Evolutionary conservation across 2,888 invertebrate genomes (phyloP), one percentile per base, ranked within the genome.

Genomic region (Tridacna crocea): DNA sequence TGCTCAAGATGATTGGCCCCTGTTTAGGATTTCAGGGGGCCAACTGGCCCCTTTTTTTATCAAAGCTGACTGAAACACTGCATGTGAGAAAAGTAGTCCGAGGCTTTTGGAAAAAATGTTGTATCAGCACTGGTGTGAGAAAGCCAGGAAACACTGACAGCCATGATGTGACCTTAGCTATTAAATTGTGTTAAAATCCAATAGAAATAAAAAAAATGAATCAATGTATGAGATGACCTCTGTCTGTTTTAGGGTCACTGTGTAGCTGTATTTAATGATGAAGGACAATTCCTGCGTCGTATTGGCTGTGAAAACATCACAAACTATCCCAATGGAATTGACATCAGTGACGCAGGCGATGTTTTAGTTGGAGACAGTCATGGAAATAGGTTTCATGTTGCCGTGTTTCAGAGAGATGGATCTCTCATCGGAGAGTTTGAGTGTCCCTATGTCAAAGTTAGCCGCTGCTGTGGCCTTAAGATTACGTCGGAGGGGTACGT

Each of bases 371-470:
- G 99, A 22, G 99, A 99, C 95, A 98, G 98, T 75, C 99, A 99
- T 95, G 99, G 99, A 70, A 99, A 99, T 95, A 97, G 98, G 92
- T 99, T 99, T 95, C 99, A 99, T 94, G 98, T 99, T 77, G 98
- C 98, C 82, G 98, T 99, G 79, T 99, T 98, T 95, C 97, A 97
- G 77, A 96, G 97, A 75, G 98, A 98, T 92, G 98, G 98, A 17
- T 92, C 94, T 72, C 90, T 94, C 26, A 93, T 94, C 72, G 93
- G 94, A 47, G 98, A 99, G 95, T 99, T 98, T 94, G 98, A 99
- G 95, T 99, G 99, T 95, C 99, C 99, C 75, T 98, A 98, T 94
- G 98, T 99, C 83, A 99, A 99, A 96, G 99, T 98, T 93, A 98
- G 98, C 89, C 97, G 99, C 93, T 99, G 99, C 96, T 99, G 99